Percentiles rank a stretch among this genome's conserved stretches.
Evolutionary conservation across 1,140 invertebrate genomes (phyloP).

Genomic region (Microplitis demolitor): DNA sequence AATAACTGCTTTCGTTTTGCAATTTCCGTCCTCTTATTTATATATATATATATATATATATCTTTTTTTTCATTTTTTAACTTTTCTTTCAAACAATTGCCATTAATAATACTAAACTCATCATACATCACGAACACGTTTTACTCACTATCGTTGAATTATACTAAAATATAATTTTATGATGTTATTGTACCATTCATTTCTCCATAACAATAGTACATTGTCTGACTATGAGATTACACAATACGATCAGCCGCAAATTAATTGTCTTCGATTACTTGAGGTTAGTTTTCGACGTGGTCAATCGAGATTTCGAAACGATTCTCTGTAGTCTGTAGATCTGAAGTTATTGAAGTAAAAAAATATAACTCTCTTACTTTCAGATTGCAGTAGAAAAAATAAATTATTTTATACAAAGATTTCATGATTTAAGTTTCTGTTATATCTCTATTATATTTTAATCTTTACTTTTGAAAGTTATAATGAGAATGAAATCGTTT

Average conservation of each 20-base stretch:
- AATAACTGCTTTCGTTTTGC: constrained; percentile 12
- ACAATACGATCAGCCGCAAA: too few species aligned
- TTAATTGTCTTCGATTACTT: too few species aligned
- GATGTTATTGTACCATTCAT: too few species aligned
- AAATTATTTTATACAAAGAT: not conserved
- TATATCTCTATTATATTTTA: not conserved
- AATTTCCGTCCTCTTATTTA: not conserved
- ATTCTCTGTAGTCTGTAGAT: too few species aligned
- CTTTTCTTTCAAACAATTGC: constrained; percentile 16
- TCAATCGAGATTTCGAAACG: too few species aligned
- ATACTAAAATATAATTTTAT: not conserved
- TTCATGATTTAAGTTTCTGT: not conserved
- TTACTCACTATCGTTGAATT: not conserved
- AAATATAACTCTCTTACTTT: not conserved
- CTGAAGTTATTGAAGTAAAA: too few species aligned
- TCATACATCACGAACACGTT: not conserved
- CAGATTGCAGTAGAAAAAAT: not conserved
- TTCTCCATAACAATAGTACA: too few species aligned
- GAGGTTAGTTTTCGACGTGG: too few species aligned
- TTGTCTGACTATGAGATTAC: too few species aligned
- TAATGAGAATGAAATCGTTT: not conserved
- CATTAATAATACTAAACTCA: not conserved
- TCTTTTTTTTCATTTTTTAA: not conserved
- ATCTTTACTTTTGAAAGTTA: not conserved
- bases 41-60: not conserved